Evolutionary conservation across 2,113 vertebrate species (phyloP).

Genomic region (Indri indri): DNA sequence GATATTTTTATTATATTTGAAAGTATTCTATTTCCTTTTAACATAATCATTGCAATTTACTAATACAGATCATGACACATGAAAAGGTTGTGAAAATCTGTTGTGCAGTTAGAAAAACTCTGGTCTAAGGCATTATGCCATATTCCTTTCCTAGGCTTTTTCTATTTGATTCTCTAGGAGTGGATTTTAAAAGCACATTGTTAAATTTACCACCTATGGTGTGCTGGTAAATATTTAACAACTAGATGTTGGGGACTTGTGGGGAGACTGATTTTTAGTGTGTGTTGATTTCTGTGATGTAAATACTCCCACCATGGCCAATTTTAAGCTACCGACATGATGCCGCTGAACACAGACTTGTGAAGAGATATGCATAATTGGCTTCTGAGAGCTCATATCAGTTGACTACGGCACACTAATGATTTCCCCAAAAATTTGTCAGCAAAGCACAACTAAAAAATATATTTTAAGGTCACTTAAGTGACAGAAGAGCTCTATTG

Average conservation of each 20-base stretch:
- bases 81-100: not conserved
- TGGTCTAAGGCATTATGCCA: not conserved
- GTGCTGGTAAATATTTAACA: conserved; percentile 5
- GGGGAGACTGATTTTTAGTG: not conserved
- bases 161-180: not conserved
- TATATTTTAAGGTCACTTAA: not conserved
- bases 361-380: not conserved
- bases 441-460: not conserved
- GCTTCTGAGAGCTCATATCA: not conserved
- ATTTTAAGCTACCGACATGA: not conserved
- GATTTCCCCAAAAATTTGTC: not conserved
- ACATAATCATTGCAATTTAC: not conserved
- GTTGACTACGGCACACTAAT: not conserved
- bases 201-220: not conserved
- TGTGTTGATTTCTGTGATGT: not conserved
- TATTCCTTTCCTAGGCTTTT: not conserved
- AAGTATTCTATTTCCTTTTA: not conserved
- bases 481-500: not conserved
- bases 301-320: not conserved
- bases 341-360: not conserved
- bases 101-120: not conserved
- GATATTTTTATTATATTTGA: not conserved
- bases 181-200: not conserved
- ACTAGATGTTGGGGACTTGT: not conserved
- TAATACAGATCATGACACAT: not conserved